phyloP scores from a whole-genome alignment of 2,888 invertebrate species.

The Phania funesta region DNA sequence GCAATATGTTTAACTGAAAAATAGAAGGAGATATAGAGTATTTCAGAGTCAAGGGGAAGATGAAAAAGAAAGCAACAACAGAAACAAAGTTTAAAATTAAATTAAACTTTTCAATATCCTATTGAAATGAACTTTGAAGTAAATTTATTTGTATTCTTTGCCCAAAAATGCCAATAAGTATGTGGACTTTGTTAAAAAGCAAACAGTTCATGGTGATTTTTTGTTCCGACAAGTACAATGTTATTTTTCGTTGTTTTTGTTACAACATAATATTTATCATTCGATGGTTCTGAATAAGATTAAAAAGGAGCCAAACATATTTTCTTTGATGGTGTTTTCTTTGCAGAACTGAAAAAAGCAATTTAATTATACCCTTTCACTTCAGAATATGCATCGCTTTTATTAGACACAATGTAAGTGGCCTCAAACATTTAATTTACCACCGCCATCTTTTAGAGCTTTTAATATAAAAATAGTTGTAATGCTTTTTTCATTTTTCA shows the following conservation, averaged over 20 bases:
- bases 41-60: neutral
- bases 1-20: constrained; percentile 52
- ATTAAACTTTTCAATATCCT: constrained; percentile 65
- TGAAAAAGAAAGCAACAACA: constrained; percentile 3
- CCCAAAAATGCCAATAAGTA: neutral
- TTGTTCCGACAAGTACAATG: neutral
- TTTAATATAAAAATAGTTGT: too few species aligned
- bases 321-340: too few species aligned
- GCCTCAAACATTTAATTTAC: too few species aligned
- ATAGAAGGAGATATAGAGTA: neutral
- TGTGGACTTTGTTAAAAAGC: neutral
- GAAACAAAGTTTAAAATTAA: constrained; percentile 61
- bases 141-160: constrained; percentile 21
- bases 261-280: neutral
- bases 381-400: too few species aligned
- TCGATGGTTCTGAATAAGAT: neutral
- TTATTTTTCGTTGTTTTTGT: neutral
- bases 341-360: too few species aligned
- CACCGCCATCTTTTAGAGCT: too few species aligned
- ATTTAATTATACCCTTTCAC: too few species aligned
- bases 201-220: neutral
- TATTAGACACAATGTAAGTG: too few species aligned
- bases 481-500: too few species aligned
- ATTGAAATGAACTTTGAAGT: constrained; percentile 55
- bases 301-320: neutral